Evolutionary conservation across 2,113 vertebrate species (phyloP), one percentile per base, ranked within the genome.

Genomic region (Cochlearius cochlearius): DNA sequence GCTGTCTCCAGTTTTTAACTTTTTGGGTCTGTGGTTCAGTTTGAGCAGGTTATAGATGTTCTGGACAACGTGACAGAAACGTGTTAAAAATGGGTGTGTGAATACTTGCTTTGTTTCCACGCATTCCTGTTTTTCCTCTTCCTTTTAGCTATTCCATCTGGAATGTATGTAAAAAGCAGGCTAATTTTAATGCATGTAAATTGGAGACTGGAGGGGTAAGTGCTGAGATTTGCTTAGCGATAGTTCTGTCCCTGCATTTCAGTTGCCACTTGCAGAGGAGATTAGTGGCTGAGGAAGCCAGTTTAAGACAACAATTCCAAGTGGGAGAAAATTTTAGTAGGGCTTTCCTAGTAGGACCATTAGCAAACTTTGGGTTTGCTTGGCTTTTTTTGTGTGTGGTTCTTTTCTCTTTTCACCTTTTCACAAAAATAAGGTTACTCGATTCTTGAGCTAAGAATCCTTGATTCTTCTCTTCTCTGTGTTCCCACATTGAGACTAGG

Each of bases 11-110:
- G 72, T 87, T 76, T 91, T 75, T 84, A 95, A 88, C 97, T 98
- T 86, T 73, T 86, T 96, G 94, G 90, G 80, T 83, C 92, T 79
- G 95, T 96, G 77, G 39, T 74, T 97, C 96, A 96, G 21, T 79
- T 68, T 90, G 74, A 76, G 19, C 83, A 96, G 47, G 47, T 75
- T 75, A 45, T 75, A 77, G 47, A 84, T 63, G 56, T 36, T 86
- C 71, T 55, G 76, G 76, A 47, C 41, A 56, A 4, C 0, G 11
- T 47, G 74, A 87, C 21, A 90, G 68, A 78, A 94, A 38, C 0
- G 0, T 41, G 55, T 68, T 83, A 78, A 86, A 91, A 90, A 73
- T 36, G 30, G 19, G 15, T 34, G 12, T 2, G 7, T 36, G 66
- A 74, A 47, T 60, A 38, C 50, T 78, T 67, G 21, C 12, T 83